phyloP scores from a whole-genome alignment of 2,113 vertebrate species.

The Larimichthys polyactis region DNA sequence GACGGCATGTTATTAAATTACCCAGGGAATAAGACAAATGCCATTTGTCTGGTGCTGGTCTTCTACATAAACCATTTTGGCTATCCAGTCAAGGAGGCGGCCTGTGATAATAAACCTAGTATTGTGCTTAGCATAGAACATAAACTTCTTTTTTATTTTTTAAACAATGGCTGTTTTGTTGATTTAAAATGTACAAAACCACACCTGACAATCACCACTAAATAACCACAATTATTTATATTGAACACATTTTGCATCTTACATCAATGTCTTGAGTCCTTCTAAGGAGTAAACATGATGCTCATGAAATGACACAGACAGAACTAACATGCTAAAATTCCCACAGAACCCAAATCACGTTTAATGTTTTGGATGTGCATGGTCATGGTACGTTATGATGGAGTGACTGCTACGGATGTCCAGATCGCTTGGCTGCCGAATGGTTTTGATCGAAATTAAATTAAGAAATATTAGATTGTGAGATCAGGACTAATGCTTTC shows the following conservation, averaged over 20 bases:
- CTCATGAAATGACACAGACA: too few relatives aligned
- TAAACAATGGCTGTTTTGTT: conserved; percentile 33
- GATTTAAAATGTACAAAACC: neutral
- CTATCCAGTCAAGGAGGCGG: neutral
- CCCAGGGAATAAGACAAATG: neutral
- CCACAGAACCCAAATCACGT: too few relatives aligned
- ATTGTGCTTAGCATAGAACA: conserved; percentile 22
- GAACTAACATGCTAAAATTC: too few relatives aligned
- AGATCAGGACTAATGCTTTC: too few relatives aligned
- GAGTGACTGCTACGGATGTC: too few relatives aligned
- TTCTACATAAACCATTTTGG: conserved; percentile 20
- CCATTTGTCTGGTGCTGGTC: neutral
- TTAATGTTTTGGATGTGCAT: too few relatives aligned
- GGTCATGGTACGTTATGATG: too few relatives aligned
- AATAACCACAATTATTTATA: neutral
- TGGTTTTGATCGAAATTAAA: too few relatives aligned
- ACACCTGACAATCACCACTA: neutral
- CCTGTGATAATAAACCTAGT: conserved; percentile 18
- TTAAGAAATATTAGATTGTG: too few relatives aligned
- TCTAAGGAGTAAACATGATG: neutral
- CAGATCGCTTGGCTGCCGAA: too few relatives aligned
- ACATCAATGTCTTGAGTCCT: neutral
- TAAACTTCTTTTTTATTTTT: neutral
- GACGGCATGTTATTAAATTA: conserved; percentile 30
- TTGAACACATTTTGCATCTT: neutral